Evolutionary conservation across 2,888 invertebrate species (phyloP), one percentile per base, ranked within the genome.

Genomic region (Zele albiditarsus): DNA sequence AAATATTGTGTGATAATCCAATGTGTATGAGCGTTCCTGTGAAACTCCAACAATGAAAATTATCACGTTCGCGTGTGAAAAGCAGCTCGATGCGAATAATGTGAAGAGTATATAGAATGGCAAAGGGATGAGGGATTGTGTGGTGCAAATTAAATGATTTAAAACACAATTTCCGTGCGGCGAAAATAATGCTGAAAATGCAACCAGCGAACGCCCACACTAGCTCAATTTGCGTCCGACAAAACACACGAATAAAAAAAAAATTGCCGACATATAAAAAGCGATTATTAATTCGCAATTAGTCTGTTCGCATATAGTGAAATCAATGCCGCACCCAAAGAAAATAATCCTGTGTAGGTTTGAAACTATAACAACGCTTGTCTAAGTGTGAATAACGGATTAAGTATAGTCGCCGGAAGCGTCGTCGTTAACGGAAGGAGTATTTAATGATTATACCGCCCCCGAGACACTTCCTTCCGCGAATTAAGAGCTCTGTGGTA

Each of bases 291-390:
- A 86, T 85, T 82, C 74, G 74, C 81, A 81, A 82, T 84, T 83
- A 85, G 82, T 80, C 49, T 66, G 73, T 49, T 62, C 23, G 69
- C 70, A 73, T 75, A 75, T 79, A 74, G 76, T 71, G 79, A 80
- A 85, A 84, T 81, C 82, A 81, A 81, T 79, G 83, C 84, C 86
- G 79, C 85, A 68, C 84, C 85, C 84, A 72, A 66, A 42, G 69
- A 74, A 16, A 27, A 77, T 79, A 79, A 74, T 68, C 71, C 71
- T 69, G 53, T 67, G n/a, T 53, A 20, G 20, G 66, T 73, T 80
- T 79, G 38, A 77, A 82, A 80, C 76, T 77, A 81, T 80, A 79
- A 81, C 83, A 80, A 79, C 79, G 69, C 77, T 49, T 68, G 33
- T 31, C 70, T 74, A 42, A 66, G 75, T 62, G 71, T 75, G 75